Conservation (phyloP, 2,888 invertebrate species). For the Apamea monoglypha region DNA sequence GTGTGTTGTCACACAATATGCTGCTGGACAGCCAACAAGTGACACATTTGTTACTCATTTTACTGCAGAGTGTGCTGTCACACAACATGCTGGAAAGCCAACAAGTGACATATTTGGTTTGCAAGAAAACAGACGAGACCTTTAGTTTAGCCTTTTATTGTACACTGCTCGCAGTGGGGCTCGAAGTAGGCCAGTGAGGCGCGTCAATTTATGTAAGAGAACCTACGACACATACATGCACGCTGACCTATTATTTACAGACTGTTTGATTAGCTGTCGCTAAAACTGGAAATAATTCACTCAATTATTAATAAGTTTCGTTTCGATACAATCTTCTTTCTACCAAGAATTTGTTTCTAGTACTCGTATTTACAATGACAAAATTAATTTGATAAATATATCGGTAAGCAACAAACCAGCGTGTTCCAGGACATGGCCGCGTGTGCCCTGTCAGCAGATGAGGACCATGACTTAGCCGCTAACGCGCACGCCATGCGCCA, state of each 20-base stretch:
- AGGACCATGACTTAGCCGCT: neutral
- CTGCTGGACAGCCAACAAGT: constrained; percentile 24
- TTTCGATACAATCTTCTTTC: neutral
- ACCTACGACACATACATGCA: constrained; percentile 8
- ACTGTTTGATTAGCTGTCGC: constrained; percentile 15
- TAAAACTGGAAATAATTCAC: constrained; percentile 10
- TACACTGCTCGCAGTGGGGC: constrained; percentile 6
- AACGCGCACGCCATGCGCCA: neutral
- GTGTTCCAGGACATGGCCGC: neutral
- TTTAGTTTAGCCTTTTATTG: constrained; percentile 37
- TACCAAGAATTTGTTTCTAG: neutral
- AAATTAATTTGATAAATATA: neutral
- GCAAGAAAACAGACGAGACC: constrained; percentile 22
- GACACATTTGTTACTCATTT: constrained; percentile 30
- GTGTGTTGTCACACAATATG: neutral
- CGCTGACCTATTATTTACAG: constrained; percentile 37
- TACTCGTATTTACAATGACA: neutral
- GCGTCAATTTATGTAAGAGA: constrained; percentile 24
- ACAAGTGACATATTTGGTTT: constrained; percentile 13
- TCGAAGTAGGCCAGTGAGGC: constrained; percentile 45
- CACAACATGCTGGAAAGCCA: constrained; percentile 4
- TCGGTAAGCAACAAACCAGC: neutral
- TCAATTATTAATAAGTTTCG: neutral
- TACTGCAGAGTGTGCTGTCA: neutral
- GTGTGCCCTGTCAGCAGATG: neutral